Percentiles rank a stretch among this genome's conserved stretches.
Evolutionary conservation across 2,113 vertebrate genomes (phyloP).

Genomic region (human (Homo sapiens)): DNA sequence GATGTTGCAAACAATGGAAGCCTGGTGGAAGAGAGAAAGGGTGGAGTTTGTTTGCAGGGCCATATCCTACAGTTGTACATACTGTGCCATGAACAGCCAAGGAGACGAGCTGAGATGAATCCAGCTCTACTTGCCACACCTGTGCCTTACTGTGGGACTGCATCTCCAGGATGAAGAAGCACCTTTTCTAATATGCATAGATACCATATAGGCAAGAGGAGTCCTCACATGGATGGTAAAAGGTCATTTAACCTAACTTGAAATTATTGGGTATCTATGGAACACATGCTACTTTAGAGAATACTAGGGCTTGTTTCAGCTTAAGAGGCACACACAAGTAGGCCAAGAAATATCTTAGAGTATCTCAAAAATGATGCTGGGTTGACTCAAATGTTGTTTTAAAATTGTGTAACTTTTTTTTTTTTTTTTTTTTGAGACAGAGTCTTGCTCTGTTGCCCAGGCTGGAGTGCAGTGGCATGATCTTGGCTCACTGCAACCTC

Average conservation of each 20-base stretch:
- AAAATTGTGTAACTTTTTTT: background rate
- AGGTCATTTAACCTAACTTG: background rate
- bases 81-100: background rate
- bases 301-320: background rate
- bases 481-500: background rate
- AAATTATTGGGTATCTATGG: background rate
- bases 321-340: background rate
- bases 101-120: background rate
- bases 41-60: background rate
- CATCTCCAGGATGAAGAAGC: background rate
- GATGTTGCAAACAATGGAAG: background rate
- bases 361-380: background rate
- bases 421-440: too few relatives aligned
- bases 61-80: background rate
- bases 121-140: background rate
- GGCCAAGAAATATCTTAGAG: constrained; percentile 5
- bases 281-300: background rate
- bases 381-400: background rate
- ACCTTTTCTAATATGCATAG: background rate
- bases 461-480: background rate
- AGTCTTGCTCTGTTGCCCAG: background rate
- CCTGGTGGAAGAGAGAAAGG: background rate
- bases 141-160: background rate
- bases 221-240: background rate
- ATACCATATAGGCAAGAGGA: background rate